A percentile compares a stretch with the other conserved stretches of the same genome.
Conservation (phyloP, 1,140 invertebrate genomes). For the Amphibalanus amphitrite region DNA sequence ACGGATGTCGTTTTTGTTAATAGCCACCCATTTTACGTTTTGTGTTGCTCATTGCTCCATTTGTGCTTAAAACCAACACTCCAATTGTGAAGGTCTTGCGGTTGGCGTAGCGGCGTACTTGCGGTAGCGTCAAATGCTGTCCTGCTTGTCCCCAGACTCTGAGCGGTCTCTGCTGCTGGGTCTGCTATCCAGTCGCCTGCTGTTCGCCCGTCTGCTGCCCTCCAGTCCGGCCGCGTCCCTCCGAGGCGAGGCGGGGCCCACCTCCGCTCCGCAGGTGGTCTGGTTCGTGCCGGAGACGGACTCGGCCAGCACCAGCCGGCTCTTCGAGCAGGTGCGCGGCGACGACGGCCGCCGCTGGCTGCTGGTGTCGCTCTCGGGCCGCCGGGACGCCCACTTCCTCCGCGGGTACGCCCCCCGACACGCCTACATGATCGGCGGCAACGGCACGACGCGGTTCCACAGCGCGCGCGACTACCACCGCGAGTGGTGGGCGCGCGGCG, state of each 20-base stretch:
- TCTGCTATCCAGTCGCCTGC: neutral
- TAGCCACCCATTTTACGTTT: too few species aligned
- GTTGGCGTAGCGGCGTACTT: too few species aligned
- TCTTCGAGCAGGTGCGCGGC: neutral
- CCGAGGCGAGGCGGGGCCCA: too few species aligned
- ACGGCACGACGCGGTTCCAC: neutral
- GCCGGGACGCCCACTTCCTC: neutral
- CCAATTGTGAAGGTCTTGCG: too few species aligned
- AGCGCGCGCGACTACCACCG: neutral
- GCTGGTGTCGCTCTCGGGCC: neutral
- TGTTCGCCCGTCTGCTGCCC: neutral
- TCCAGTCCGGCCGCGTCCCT: neutral
- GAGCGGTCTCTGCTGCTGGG: neutral
- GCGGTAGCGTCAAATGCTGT: too few species aligned
- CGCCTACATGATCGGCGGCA: neutral
- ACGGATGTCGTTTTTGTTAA: too few species aligned
- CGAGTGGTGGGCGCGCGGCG: too few species aligned
- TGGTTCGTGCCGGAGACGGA: neutral
- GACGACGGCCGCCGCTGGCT: neutral
- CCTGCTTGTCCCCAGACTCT: neutral
- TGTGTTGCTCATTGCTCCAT: too few species aligned
- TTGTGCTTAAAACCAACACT: too few species aligned
- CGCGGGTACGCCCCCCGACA: neutral
- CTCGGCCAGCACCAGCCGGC: neutral
- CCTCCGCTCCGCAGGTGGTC: neutral